These are phyloP conservation scores for Lamprologus ornatipinnis DNA, from an alignment of 2,113 vertebrate genomes.

Conservation along the genomic window DNA sequence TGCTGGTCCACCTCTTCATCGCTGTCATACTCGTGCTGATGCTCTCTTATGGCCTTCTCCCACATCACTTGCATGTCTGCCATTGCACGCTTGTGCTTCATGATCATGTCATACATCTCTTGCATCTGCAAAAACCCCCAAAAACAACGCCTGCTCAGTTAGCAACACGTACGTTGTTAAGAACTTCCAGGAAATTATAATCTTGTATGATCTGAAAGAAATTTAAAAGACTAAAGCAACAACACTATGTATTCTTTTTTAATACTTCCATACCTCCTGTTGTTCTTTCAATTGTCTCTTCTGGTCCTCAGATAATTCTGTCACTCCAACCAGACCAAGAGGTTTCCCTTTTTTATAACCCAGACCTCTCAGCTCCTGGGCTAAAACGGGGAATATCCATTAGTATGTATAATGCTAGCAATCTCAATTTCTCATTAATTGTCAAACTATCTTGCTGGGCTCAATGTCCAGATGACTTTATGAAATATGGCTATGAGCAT, in stretches of 20 bases:
- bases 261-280: constrained; percentile 79
- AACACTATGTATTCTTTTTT: background rate
- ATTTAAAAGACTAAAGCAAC: background rate
- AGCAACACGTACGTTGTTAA: background rate
- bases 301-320: constrained; percentile 91
- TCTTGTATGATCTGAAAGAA: background rate
- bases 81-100: constrained; percentile 95
- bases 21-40: constrained; percentile 94
- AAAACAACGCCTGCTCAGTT: background rate
- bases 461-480: background rate
- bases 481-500: background rate
- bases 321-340: constrained; percentile 90
- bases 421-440: background rate
- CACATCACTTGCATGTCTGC: constrained; percentile 96
- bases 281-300: constrained; percentile 95
- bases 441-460: background rate
- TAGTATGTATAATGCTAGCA: background rate
- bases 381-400: constrained; percentile 59
- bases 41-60: constrained; percentile 87
- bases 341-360: constrained; percentile 96
- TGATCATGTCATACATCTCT: constrained; percentile 97
- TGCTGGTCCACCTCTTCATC: constrained; percentile 89
- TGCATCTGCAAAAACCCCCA: constrained; percentile 77
- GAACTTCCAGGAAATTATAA: background rate
- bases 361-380: constrained; percentile 87